Evolutionary conservation across 2,888 invertebrate genomes (phyloP).

Genomic region (Ormia ochracea): DNA sequence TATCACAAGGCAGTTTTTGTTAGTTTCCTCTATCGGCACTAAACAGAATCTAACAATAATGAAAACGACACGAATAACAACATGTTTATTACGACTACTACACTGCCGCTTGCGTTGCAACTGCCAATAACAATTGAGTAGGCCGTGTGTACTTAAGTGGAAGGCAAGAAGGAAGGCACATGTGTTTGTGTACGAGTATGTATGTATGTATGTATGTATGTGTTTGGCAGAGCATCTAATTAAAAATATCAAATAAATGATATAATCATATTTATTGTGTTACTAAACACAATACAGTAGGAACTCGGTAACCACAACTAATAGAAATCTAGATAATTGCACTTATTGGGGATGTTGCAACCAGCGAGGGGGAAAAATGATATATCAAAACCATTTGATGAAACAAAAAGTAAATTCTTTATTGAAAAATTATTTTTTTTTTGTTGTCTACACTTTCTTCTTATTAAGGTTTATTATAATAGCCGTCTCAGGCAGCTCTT

Average conservation of each 20-base stretch:
- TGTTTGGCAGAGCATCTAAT: slow-evolving; percentile 21
- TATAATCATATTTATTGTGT: slow-evolving; percentile 36
- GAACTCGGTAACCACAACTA: no score
- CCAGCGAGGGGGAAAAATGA: no score
- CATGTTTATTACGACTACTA: slow-evolving; percentile 36
- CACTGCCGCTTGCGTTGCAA: slow-evolving; percentile 42
- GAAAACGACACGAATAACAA: slow-evolving; percentile 27
- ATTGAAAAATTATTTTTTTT: no score
- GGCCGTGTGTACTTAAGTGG: slow-evolving; percentile 21
- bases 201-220: not conserved
- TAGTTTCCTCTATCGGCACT: slow-evolving; percentile 33
- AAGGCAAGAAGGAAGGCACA: slow-evolving; percentile 35
- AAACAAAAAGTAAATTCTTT: no score
- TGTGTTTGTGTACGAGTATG: slow-evolving; percentile 4
- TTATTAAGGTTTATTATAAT: no score
- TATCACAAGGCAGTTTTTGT: slow-evolving; percentile 41
- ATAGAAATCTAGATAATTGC: no score
- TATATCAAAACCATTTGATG: no score
- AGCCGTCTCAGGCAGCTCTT: no score
- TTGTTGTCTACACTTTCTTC: no score
- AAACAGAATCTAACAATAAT: slow-evolving; percentile 11
- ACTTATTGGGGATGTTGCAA: no score
- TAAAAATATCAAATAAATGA: slow-evolving; percentile 47
- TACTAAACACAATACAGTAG: no score
- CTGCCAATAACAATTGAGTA: slow-evolving; percentile 52